Conservation (phyloP, 2,888 invertebrate genomes). For the Lithophane leautieri region DNA sequence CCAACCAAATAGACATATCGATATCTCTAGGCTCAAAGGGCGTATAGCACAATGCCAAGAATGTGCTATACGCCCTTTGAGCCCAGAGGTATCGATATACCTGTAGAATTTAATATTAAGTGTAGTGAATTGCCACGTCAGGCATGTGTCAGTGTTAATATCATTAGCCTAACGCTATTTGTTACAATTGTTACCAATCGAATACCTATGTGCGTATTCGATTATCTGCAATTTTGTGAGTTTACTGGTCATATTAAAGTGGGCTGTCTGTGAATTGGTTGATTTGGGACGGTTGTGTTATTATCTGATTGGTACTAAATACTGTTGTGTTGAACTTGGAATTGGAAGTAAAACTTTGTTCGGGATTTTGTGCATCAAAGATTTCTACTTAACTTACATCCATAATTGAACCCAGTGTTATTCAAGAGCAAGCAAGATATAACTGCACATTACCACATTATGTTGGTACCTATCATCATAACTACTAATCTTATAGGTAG, state of each 20-base stretch:
- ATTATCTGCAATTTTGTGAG: constrained; percentile 23
- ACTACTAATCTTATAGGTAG: not conserved
- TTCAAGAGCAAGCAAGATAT: not conserved
- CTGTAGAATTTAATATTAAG: constrained; percentile 49
- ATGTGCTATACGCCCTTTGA: no score
- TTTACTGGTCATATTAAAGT: constrained; percentile 25
- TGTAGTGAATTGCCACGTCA: constrained; percentile 53
- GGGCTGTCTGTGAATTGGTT: not conserved
- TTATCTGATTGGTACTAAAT: not conserved
- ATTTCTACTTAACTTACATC: not conserved
- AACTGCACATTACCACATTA: no score
- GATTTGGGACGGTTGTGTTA: not conserved
- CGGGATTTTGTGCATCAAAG: no score
- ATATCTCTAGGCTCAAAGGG: no score
- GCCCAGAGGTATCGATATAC: no score
- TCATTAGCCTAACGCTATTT: constrained; percentile 55
- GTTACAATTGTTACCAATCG: constrained; percentile 44
- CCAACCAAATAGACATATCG: not conserved
- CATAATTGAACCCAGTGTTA: not conserved
- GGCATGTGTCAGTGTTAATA: constrained; percentile 66
- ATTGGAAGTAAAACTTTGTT: not conserved
- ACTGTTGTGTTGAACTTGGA: not conserved
- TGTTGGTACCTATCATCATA: not conserved
- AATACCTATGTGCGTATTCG: constrained; percentile 33
- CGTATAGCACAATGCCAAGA: no score